Conservation (phyloP, 2,113 vertebrate species). For the Microtus pennsylvanicus region DNA sequence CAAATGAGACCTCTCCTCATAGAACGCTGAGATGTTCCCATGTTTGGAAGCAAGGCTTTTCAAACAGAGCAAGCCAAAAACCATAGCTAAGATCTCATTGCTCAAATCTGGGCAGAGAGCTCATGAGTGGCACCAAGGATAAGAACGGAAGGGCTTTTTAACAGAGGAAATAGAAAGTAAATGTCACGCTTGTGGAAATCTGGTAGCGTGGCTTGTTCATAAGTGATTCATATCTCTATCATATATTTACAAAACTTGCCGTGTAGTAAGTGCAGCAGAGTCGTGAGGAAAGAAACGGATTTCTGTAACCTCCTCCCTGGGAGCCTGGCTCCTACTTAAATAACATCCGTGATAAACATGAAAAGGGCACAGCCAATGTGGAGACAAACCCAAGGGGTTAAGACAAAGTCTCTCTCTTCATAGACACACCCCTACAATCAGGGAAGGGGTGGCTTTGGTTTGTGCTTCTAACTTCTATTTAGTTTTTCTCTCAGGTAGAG, state of each 20-base stretch:
- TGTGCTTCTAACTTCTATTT: neutral
- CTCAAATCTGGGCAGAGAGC: neutral
- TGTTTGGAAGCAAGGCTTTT: neutral
- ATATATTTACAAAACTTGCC: constrained; percentile 43
- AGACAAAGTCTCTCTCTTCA: constrained; percentile 40
- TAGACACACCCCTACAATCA: neutral
- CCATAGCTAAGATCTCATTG: neutral
- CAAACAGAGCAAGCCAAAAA: neutral
- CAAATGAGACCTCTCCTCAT: neutral
- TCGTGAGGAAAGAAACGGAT: neutral
- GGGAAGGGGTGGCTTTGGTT: neutral
- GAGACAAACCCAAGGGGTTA: constrained; percentile 41
- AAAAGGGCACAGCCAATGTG: constrained; percentile 33
- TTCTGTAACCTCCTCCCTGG: constrained; percentile 56
- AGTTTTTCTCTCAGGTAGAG: neutral
- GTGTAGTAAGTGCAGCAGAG: constrained; percentile 27
- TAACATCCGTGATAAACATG: constrained; percentile 63
- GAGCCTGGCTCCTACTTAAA: constrained; percentile 54
- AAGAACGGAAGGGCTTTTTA: neutral
- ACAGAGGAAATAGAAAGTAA: constrained; percentile 42
- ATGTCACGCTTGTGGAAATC: neutral
- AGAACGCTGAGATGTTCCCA: constrained; percentile 10
- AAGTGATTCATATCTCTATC: constrained; percentile 55
- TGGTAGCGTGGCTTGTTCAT: neutral
- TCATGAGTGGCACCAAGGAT: neutral